Conservation (phyloP, 2,888 invertebrate species). For the Polyommatus icarus region DNA sequence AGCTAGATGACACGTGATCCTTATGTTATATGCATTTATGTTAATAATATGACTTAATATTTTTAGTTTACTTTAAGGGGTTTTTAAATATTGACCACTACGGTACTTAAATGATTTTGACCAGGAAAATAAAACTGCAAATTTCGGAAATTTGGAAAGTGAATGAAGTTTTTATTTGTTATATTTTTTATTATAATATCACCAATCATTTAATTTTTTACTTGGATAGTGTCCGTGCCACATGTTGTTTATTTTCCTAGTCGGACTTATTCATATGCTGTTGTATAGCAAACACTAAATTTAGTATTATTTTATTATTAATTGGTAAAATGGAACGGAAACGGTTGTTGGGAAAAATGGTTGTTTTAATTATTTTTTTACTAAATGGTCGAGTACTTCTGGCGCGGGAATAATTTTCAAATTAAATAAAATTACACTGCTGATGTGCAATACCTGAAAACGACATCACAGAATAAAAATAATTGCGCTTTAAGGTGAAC, state of each 20-base stretch:
- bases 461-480: background rate
- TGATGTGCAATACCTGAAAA: background rate
- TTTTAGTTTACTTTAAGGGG: background rate
- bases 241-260: background rate
- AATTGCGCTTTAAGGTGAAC: background rate
- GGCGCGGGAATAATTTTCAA: background rate
- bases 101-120: background rate
- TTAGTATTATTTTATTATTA: background rate
- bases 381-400: background rate
- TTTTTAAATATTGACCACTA: slow-evolving; percentile 12
- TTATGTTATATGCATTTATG: slow-evolving; percentile 22
- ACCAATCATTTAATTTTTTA: too few species aligned
- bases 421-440: background rate
- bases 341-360: background rate
- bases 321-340: background rate
- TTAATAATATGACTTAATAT: slow-evolving; percentile 19
- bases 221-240: too few species aligned
- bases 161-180: too few species aligned
- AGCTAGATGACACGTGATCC: background rate
- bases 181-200: too few species aligned
- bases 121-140: background rate
- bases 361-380: background rate
- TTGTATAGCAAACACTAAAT: background rate
- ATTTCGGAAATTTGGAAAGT: background rate
- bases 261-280: background rate